Base-by-base conservation (phyloP, 2,888 invertebrate species). In the Gastracanthus pulcherrimus region DNA sequence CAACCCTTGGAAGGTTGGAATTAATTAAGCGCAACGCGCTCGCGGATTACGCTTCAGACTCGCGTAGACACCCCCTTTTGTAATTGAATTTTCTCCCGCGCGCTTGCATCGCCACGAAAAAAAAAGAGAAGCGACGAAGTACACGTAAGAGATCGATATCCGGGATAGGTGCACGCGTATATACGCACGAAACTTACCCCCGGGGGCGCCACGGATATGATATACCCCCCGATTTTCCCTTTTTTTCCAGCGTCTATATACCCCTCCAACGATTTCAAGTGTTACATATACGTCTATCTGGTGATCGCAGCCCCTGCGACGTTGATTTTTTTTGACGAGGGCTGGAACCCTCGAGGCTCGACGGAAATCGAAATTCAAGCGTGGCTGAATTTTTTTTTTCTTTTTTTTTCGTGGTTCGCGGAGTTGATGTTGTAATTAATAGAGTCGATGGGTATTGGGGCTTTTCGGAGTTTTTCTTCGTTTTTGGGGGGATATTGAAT, bases 11-110 rank as follows among this genome's bases (percentile, higher is more conserved):
- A n/a, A n/a, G n/a, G 6, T 9, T 19, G 7, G 55, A 58, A 58
- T 58, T 58, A 58, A 62, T 34, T 62, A 62, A 62, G 34, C 31
- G 31, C n/a, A 62, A 62, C 34, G 62, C 19, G 11, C 19, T 34
- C 36, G 36, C n/a, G 29, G 3, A 16, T 34, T 29, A 16, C 29
- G 13, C 3, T 45, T 4, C 13, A 23, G 38, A 5, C 7, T 16
- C 38, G 26, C 9, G 11, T 11, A 23, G 41, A 19, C 26, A n/a
- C n/a, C n/a, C n/a, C n/a, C n/a, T n/a, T n/a, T n/a, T 36, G 16
- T 66, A 41, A 69, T 69, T 48, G 48, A 69, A 48, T 69, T 69
- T 69, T 34, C 34, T 51, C 19, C 38, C 41, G 55, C 9, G n/a
- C 7, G 11, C n/a, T 55, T 13, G 26, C 26, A n/a, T 23, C 11